Base-by-base conservation (phyloP, 2,797 vertebrate species). In the Crax fasciolata region DNA sequence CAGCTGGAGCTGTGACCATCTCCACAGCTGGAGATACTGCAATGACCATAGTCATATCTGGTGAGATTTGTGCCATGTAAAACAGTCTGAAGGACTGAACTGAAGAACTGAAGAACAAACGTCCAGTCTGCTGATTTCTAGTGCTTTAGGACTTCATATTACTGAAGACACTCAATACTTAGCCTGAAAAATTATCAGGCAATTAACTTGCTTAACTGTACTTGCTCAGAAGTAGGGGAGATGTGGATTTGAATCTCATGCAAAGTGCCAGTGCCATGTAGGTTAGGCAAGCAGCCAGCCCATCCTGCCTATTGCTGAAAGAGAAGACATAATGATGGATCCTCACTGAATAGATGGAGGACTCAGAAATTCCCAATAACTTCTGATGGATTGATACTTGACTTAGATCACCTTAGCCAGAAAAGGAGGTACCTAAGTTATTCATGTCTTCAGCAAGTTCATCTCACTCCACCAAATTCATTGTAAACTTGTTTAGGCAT, bases 1-100 rank as follows among this genome's bases (percentile, higher is more conserved):
- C 76, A 93, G 81, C 51, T 81, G 7, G 57, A 84, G 54, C 70
- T 87, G 78, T 90, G 78, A 78, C 43, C 81, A 35, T 35, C 35
- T 35, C 35, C 35, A 35, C 35, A 35, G 35, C 35, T 35, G 35
- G 35, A 35, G 35, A 35, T 35, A 35, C 35, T 86, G 89, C 84
- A 94, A 91, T 93, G 68, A 73, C 72, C 27, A 13, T 62, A 46
- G 87, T 90, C 76, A 27, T 49, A 52, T 41, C 35, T 72, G 70
- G 24, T 86, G 52, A 88, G 32, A 84, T 39, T 48, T 58, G 67
- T 67, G n/a, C 8, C 30, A 58, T 4, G 3, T n/a, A 54, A 66
- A 86, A 32, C 12, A 54, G 11, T 19, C 13, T 63, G 13, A 79
- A 62, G 13, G 62, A 27, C 10, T 20, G 38, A 66, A 35, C 35